phyloP scores from a whole-genome alignment of 2,797 vertebrate genomes.

The Bradypodion pumilum region DNA sequence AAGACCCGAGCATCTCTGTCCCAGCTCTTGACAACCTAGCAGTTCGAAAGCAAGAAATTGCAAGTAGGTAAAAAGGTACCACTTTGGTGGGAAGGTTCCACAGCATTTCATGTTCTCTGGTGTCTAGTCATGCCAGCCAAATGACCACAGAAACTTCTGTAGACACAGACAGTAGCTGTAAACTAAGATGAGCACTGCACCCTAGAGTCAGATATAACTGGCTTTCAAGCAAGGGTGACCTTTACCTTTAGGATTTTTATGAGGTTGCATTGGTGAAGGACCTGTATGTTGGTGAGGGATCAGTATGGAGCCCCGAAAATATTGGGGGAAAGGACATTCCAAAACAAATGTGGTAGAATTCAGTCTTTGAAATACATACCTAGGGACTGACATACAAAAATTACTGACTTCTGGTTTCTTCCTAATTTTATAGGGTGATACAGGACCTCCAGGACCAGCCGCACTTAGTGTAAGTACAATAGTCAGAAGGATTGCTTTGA shows the following conservation, averaged over 20 bases:
- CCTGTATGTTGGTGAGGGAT: neutral
- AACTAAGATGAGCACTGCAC: too few species aligned
- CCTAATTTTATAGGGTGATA: conserved; percentile 81
- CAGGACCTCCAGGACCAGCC: conserved; percentile 81
- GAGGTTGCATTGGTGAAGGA: neutral
- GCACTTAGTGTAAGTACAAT: conserved; percentile 82
- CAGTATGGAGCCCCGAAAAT: neutral
- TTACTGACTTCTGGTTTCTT: conserved; percentile 31
- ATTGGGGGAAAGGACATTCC: neutral
- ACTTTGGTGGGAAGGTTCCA: too few species aligned
- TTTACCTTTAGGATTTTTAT: neutral
- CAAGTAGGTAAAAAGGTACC: too few species aligned
- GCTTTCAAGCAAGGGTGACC: too few species aligned
- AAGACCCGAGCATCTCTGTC: too few species aligned
- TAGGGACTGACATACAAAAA: neutral
- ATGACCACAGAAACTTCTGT: too few species aligned
- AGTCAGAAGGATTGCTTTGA: conserved; percentile 6
- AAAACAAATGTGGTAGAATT: neutral
- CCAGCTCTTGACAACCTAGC: too few species aligned
- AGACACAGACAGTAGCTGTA: too few species aligned
- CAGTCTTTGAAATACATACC: neutral
- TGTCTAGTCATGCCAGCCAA: too few species aligned
- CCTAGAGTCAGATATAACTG: too few species aligned
- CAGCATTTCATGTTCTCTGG: too few species aligned
- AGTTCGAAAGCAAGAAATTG: too few species aligned